Evolutionary conservation across 2,888 invertebrate species (phyloP), one percentile per base, ranked within the genome.

Genomic region (Labia minor): DNA sequence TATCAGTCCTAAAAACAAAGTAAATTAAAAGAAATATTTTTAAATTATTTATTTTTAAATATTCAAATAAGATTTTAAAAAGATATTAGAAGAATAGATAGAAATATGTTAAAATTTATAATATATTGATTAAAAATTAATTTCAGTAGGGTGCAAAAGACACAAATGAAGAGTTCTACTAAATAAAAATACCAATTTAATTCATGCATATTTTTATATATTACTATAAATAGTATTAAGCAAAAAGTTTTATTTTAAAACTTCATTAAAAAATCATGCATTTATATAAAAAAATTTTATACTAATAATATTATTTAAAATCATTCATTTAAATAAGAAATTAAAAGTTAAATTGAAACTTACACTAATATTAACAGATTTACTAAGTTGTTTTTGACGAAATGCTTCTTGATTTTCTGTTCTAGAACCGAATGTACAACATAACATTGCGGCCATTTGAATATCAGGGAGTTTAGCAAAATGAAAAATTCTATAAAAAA

Each of bases 361-460:
- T 77, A 81, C 81, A 72, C 80, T 80, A 68, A 76, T 77, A 70
- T 79, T 79, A 33, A 83, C 82, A 1, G 85, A 84, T 72, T 83
- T 84, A 70, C 83, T 83, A 72, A 74, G 67, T 61, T 71, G 69
- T 66, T 72, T 74, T 66, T 69, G 70, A 63, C 70, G 69, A 62
- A 65, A 68, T 20, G 63, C 67, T 62, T 71, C 70, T 19, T 73
- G 72, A 49, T 72, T 72, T 64, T 77, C 76, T 37, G 74, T 72
- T 67, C 75, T 75, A 20, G 74, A 73, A 68, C 90, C 88, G 77
- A 95, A 94, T 1, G 90, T 86, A 75, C 95, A 95, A 70, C 91
- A 89, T 67, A 96, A 76, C 89, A 96, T 92, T 1, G 95, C 95
- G 1, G 95, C 92, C 78, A 92, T 96, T 80, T 97, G 97, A 16